phyloP scores from a whole-genome alignment of 2,797 vertebrate genomes.

The Hemibagrus guttatus region DNA sequence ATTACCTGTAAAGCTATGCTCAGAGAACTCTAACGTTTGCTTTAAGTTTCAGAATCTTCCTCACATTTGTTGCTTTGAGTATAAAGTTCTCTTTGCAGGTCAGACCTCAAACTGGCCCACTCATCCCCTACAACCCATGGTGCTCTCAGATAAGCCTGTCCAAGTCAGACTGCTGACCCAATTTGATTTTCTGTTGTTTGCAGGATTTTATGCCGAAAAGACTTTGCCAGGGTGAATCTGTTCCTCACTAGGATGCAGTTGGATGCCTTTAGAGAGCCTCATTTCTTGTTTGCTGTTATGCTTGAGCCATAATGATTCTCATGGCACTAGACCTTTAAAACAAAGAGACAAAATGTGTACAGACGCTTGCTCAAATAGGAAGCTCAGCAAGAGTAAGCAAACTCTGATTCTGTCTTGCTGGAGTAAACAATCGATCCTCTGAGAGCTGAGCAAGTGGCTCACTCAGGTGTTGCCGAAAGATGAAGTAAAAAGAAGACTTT shows the following conservation, averaged over 20 bases:
- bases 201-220: conserved; percentile 37
- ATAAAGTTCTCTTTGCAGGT: neutral
- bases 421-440: conserved; percentile 52
- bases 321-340: conserved; percentile 57
- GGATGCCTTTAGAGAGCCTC: conserved; percentile 37
- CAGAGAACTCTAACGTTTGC: neutral
- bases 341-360: conserved; percentile 55
- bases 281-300: conserved; percentile 55
- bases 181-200: conserved; percentile 54
- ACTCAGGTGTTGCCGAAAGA: conserved; percentile 14
- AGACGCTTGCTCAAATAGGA: conserved; percentile 45
- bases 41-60: neutral
- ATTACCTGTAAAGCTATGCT: neutral
- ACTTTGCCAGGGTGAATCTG: conserved; percentile 36
- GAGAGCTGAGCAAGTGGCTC: conserved; percentile 40
- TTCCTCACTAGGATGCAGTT: conserved; percentile 49
- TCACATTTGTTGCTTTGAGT: neutral
- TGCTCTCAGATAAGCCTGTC: conserved; percentile 40
- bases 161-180: conserved; percentile 38
- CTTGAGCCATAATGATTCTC: conserved; percentile 55
- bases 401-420: conserved; percentile 52
- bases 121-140: neutral
- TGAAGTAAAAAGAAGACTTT: neutral
- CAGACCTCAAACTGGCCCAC: neutral
- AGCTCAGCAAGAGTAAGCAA: conserved; percentile 42